Evolutionary conservation across 2,888 invertebrate species (phyloP), one percentile per base, ranked within the genome.

Genomic region (Hemicrepidius hirtus): DNA sequence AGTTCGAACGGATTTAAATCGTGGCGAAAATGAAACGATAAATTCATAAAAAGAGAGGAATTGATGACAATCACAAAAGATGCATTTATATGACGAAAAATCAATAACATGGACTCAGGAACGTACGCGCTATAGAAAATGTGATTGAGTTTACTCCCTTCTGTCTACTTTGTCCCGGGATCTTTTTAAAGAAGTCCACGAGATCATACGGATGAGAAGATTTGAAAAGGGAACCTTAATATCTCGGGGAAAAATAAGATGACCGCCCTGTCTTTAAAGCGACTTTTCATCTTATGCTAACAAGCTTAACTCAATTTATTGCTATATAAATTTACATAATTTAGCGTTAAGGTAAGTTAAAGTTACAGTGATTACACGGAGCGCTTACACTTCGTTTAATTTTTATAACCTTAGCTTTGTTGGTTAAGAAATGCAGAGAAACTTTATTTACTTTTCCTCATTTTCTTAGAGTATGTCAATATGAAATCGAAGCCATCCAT

Each of bases 181-280:
- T 70, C 73, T 76, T 76, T 72, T 76, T 78, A 74, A 78, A 78
- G 74, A 72, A 73, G 73, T 77, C 74, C 76, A 71, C 71, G 67
- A 73, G 73, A 78, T 78, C 75, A 75, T 75, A 80, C 83, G 82
- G 86, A 85, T 87, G 85, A 84, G 85, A 87, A 87, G 87, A 86
- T 87, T 85, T 85, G 85, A 86, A 87, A 87, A 87, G 86, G 66
- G 50, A 21, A 68, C 67, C 70, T 64, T 71, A 59, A 74, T 68
- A 71, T 71, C 63, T 68, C 18, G 32, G 10, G n/a, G 44, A 74
- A 74, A 70, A 67, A 70, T 63, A 70, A 64, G 62, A 63, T 74
- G 68, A 63, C 64, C 68, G 62, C 40, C 59, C 57, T 46, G 41
- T 68, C 69, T 69, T 64, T 70, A 62, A 62, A 70, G 44, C 60